Base-by-base conservation (phyloP, 2,113 vertebrate genomes). In the Ovibos moschatus region DNA sequence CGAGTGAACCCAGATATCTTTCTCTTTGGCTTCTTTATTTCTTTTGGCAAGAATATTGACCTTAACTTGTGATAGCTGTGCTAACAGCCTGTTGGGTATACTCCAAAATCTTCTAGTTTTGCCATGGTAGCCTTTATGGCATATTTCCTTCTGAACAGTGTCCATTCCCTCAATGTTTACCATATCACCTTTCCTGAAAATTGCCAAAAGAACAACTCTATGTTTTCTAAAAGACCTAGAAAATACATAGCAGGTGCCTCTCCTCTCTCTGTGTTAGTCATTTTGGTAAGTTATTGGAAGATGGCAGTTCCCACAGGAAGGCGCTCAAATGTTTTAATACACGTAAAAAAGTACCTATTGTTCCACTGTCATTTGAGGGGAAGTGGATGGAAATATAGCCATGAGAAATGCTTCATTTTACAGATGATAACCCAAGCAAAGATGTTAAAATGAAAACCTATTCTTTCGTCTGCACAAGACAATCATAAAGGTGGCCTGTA, bases 231-330 rank as follows among this genome's bases (percentile, higher is more conserved):
- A 99, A 0, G 98, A 98, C 97, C 99, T 99, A 21, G 99, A 99
- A 95, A 99, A 99, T 99, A 99, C 99, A 50, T 99, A 99, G 98
- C 99, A 98, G 1, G 99, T 99, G 47, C 99, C 99, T 98, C 99
- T 99, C 99, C 99, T 99, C 98, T 99, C 98, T 99, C 99, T 97
- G 99, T 99, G 98, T 99, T 99, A 50, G 99, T 99, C 99, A 99
- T 99, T 98, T 99, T 99, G 99, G 93, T 96, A 36, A 97, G 98
- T 99, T 98, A 98, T 99, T 99, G 83, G 36, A 88, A 93, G 27
- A 53, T 50, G 53, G 10, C 2, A 23, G 30, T 27, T 60, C 25
- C 13, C 17, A 16, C 0, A 25, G 13, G 85, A 71, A 83, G 7
- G 25, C 53, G 5, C 28, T 36, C 16, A 43, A 82, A 30, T 10